A percentile compares a stretch with the other conserved stretches of the same genome.
These are phyloP conservation scores for Eilema griseolum DNA, from an alignment of 2,888 invertebrate genomes.

Conservation along the genomic window DNA sequence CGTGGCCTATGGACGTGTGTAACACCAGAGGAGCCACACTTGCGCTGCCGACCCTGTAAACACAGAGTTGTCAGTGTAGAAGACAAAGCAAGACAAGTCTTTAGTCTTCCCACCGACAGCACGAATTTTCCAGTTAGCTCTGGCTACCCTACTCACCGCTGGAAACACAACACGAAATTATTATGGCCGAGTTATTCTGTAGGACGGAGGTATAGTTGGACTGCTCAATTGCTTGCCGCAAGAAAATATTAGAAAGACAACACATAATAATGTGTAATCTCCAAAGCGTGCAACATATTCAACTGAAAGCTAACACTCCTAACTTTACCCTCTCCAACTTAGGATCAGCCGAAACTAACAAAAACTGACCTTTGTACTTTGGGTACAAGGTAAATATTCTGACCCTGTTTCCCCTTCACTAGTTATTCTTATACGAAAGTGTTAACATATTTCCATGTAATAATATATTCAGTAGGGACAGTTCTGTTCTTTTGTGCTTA, in stretches of 20 bases:
- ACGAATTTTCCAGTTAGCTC: no score
- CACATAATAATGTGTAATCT: background rate
- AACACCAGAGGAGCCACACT: no score
- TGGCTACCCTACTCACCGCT: no score
- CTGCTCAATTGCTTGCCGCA: no score
- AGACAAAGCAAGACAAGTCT: no score
- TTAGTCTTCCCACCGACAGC: no score
- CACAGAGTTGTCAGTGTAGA: no score
- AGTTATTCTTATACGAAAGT: slow-evolving; percentile 19
- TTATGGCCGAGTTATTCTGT: no score
- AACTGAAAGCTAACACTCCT: background rate
- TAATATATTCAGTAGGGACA: slow-evolving; percentile 26
- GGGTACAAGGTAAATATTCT: slow-evolving; percentile 10
- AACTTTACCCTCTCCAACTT: slow-evolving; percentile 1
- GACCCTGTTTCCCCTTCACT: slow-evolving; percentile 11
- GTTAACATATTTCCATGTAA: slow-evolving; percentile 27
- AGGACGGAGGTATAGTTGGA: no score
- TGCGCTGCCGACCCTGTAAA: no score
- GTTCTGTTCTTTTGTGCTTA: slow-evolving; percentile 2
- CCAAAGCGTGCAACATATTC: background rate
- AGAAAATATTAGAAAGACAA: background rate
- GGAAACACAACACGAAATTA: no score
- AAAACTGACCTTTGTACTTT: slow-evolving; percentile 7
- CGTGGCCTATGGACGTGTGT: no score
- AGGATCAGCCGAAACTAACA: background rate